phyloP scores from a whole-genome alignment of 2,888 invertebrate genomes.

The Arctia plantaginis region DNA sequence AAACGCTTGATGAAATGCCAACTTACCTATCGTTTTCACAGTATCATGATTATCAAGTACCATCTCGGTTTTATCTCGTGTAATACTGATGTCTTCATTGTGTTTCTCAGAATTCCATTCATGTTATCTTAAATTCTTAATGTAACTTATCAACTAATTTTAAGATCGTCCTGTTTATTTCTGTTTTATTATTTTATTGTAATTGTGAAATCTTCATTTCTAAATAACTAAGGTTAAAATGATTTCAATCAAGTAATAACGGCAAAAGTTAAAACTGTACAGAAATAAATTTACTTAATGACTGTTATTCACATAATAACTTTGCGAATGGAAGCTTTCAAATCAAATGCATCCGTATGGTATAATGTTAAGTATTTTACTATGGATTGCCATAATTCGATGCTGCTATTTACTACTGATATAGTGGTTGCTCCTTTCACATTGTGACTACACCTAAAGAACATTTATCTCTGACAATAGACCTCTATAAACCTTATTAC shows the following conservation, averaged over 20 bases:
- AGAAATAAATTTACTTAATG: not conserved
- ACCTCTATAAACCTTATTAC: not conserved
- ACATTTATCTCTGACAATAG: not conserved
- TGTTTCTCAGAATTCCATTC: slow-evolving; percentile 32
- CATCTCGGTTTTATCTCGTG: slow-evolving; percentile 33
- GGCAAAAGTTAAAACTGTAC: not conserved
- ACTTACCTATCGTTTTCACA: slow-evolving; percentile 6
- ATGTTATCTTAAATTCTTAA: slow-evolving; percentile 22
- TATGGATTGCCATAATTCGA: not conserved
- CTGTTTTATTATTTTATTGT: not conserved
- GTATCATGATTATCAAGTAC: slow-evolving; percentile 23
- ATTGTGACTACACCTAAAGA: not conserved
- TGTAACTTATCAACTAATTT: not conserved
- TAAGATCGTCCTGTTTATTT: not conserved
- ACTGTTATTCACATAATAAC: not conserved
- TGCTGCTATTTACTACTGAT: not conserved
- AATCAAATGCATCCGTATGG: not conserved
- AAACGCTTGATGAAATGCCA: slow-evolving; percentile 12
- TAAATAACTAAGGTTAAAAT: not conserved
- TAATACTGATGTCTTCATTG: slow-evolving; percentile 24
- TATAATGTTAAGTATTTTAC: not conserved
- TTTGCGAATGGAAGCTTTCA: not conserved
- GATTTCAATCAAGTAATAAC: not conserved
- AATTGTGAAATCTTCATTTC: not conserved
- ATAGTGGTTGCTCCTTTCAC: not conserved